Base-by-base conservation (phyloP, 2,888 invertebrate species). In the Eristalinus sepulchralis region DNA sequence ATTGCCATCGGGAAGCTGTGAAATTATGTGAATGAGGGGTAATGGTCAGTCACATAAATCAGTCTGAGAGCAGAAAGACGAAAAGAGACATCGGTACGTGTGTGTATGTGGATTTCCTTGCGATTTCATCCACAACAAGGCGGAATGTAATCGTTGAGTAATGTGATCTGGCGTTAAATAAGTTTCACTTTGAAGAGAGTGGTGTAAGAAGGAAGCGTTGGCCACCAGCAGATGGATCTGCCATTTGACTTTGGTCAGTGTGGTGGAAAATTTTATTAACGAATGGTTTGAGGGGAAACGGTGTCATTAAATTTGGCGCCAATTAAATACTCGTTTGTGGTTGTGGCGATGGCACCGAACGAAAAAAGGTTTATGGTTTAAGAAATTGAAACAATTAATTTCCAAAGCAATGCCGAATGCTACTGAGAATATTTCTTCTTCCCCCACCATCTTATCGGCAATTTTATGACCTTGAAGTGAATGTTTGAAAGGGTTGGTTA, bases 1-100 rank as follows among this genome's bases (percentile, higher is more conserved):
- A 82, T 72, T 57, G 85, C 72, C 72, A 59, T 70, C n/a, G 77
- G 82, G 68, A 76, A 67, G 71, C 57, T 72, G 76, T 77, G 62
- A 85, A 85, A 66, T 72, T 59, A 63, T 62, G 63, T 36, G 39
- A 57, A 77, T 47, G 66, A 76, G 60, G 81, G 67, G 67, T 84
- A 71, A 82, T 82, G 76, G 77, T 82, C 82, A 85, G 72, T 82
- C 73, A 66, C 72, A 82, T 85, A 85, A 85, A 85, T 85, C 82
- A 73, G 71, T 67, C 71, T 36, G 34, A 47, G 64, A 57, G 55
- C 8, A 39, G 17, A 59, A 57, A 1, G 34, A 68, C 34, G 13
- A 13, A 11, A 27, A 33, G 20, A 59, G 13, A 11, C 20, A 64
- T 1, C 63, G 59, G 60, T 70, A 76, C 81, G n/a, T 76, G 47